Evolutionary conservation across 2,797 vertebrate species (phyloP), one percentile per base, ranked within the genome.

Genomic region (Phalanger gymnotis): DNA sequence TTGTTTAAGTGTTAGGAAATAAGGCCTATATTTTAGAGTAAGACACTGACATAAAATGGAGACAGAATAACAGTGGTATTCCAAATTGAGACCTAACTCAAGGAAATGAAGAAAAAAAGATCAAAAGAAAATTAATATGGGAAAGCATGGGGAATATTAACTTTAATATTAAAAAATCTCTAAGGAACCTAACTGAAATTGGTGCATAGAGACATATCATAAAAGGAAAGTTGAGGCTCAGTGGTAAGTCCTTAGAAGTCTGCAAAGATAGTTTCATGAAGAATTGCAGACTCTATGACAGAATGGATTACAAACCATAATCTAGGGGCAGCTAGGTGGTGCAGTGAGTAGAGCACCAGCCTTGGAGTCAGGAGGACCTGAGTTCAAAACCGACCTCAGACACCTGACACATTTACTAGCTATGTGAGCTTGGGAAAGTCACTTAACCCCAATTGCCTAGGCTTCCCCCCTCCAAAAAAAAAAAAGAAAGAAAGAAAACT

Each of bases 251-350:
- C 91, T 94, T 90, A 30, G 93, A 95, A 95, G 73, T 90, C 96
- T 97, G 96, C n/a, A 57, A 58, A 73, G 91, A 54, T 0, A 10
- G 14, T 95, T 95, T 96, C 89, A 58, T 91, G 91, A 96, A 89
- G 93, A 93, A 90, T 52, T 92, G 25, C 2, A 28, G 98, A 98
- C 94, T 97, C 93, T 97, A 96, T 98, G 97, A 98, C 95, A n/a
- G n/a, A n/a, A n/a, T n/a, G n/a, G n/a, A n/a, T n/a, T n/a, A n/a
- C n/a, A n/a, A n/a, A n/a, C n/a, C n/a, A n/a, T n/a, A n/a, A n/a
- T n/a, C n/a, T n/a, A n/a, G n/a, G n/a, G n/a, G n/a, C n/a, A n/a
- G n/a, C n/a, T n/a, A n/a, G n/a, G n/a, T n/a, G n/a, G n/a, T n/a
- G n/a, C n/a, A n/a, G n/a, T n/a, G n/a, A n/a, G n/a, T n/a, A n/a